Evolutionary conservation across 1,140 invertebrate genomes (phyloP).

Genomic region (Andricus grossulariae): DNA sequence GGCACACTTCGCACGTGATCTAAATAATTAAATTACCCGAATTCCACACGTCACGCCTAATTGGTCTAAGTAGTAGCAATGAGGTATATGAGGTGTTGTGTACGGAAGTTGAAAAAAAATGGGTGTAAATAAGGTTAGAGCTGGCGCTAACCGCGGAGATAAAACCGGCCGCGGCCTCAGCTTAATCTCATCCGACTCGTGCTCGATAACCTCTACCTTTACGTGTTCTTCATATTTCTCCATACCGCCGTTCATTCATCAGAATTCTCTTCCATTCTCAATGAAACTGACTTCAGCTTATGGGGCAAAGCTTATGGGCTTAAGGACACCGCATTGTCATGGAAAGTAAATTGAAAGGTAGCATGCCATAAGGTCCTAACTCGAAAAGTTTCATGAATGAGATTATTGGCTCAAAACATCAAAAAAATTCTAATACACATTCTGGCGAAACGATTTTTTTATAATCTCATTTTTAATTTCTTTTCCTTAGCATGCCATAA

Average conservation of each 20-base stretch:
- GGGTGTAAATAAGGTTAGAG: conserved; percentile 9
- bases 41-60: not conserved
- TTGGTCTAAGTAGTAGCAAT: not conserved
- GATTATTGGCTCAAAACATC: too few relatives aligned
- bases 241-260: conserved; percentile 3
- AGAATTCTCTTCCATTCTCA: conserved; percentile 11
- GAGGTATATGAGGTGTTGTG: not conserved
- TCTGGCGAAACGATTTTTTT: too few relatives aligned
- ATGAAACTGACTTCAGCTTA: not conserved
- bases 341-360: not conserved
- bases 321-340: not conserved
- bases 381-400: too few relatives aligned
- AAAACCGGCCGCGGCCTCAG: not conserved
- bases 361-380: too few relatives aligned
- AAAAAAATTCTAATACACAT: too few relatives aligned
- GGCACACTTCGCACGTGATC: not conserved
- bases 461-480: too few relatives aligned
- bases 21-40: not conserved
- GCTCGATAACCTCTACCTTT: conserved; percentile 30
- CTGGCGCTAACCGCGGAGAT: conserved; percentile 24
- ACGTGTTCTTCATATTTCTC: conserved; percentile 21
- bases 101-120: not conserved
- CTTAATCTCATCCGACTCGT: conserved; percentile 4
- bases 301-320: not conserved
- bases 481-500: too few relatives aligned